Conservation (phyloP, 2,797 vertebrate species). For the Characodon lateralis region DNA sequence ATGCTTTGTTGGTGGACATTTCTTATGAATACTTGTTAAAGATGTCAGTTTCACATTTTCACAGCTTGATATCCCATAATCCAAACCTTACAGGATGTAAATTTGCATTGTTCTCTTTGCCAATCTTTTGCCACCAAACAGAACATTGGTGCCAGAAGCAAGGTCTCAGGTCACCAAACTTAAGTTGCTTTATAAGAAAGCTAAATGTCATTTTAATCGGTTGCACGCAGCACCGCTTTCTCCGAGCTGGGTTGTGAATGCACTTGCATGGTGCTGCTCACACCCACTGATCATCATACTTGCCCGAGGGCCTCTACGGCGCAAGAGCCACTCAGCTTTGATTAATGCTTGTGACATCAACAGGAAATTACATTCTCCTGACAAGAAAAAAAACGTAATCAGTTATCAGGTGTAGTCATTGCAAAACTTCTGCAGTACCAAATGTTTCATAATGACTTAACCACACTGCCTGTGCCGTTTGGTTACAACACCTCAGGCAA, state of each 20-base stretch:
- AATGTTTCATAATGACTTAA: constrained; percentile 26
- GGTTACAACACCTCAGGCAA: background rate
- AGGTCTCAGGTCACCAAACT: background rate
- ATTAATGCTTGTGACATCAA: background rate
- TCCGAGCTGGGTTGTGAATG: background rate
- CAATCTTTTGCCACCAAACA: background rate
- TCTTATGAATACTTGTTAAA: background rate
- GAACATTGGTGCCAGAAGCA: background rate
- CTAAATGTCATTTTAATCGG: background rate
- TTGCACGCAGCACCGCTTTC: background rate
- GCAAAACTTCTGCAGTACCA: background rate
- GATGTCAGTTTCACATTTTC: background rate
- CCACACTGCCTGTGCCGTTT: background rate
- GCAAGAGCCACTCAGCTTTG: background rate
- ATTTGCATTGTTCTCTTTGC: background rate
- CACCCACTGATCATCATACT: background rate
- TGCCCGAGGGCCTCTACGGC: background rate
- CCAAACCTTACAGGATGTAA: background rate
- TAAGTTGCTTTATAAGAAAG: background rate
- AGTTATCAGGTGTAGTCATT: background rate
- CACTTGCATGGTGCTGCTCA: background rate
- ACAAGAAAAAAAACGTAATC: background rate
- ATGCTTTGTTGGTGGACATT: background rate
- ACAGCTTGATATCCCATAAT: background rate
- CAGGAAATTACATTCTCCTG: background rate